Base-by-base conservation (phyloP, 2,888 invertebrate species). In the Napeogenes inachia region DNA sequence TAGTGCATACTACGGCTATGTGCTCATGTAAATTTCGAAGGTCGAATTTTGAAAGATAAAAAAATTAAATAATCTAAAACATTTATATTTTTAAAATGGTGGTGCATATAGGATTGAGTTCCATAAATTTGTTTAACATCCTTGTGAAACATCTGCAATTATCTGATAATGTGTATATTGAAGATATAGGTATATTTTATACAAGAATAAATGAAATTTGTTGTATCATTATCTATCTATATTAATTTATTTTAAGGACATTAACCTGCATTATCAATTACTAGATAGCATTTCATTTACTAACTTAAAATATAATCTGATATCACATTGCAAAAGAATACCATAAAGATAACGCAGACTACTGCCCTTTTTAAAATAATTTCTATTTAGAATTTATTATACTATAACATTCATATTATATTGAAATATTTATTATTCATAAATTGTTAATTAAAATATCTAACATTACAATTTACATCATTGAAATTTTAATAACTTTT, bases 121-220 rank as follows among this genome's bases (percentile, higher is more conserved):
- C 13, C 38, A 38, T 38, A 38, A 42, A 30, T 12, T 3, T 47
- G 13, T 2, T 8, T 50, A 8, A 6, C 21, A 30, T 10, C 2
- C 10, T 50, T 50, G 50, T 50, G 2, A 30, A 50, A 50, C 30
- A 50, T 6, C 47, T 50, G 50, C 12, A 50, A 30, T 50, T 10
- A 50, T 8, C 4, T 5, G 50, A 62, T 54, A 50, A 50, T 12
- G 45, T 54, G 56, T 60, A 55, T 60, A 58, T 57, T 59, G 62
- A 64, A 64, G 58, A 64, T 55, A 38, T 62, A 47, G 60, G 54
- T 58, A 62, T 47, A 67, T 55, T 67, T 63, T 63, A 55, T 63
- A 65, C 56, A 67, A 67, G 64, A 67, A 67, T 67, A 67, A 67
- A 67, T 65, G 54, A 65, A 65, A 61, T 67, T 65, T 67, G 57